phyloP scores from a whole-genome alignment of 1,140 invertebrate species.

The Hestina assimilis region DNA sequence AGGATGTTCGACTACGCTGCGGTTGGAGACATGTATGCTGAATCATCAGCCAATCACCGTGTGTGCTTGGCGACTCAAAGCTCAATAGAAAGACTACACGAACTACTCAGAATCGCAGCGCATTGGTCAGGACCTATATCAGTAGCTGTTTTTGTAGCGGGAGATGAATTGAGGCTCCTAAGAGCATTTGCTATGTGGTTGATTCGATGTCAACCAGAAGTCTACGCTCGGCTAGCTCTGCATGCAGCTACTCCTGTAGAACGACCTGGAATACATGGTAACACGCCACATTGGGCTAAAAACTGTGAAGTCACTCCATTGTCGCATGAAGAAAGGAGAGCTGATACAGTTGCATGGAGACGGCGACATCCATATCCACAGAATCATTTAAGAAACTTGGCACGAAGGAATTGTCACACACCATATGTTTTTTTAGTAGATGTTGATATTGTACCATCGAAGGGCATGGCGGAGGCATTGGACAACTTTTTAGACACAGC shows the following conservation, averaged over 20 bases:
- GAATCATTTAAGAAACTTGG: conserved; percentile 91
- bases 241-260: conserved; percentile 55
- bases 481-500: conserved; percentile 83
- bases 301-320: conserved; percentile 53
- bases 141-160: conserved; percentile 88
- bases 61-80: conserved; percentile 91
- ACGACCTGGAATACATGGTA: conserved; percentile 79
- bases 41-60: conserved; percentile 78
- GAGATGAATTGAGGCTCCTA: conserved; percentile 84
- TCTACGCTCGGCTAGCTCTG: conserved; percentile 73
- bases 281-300: conserved; percentile 78
- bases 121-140: conserved; percentile 94
- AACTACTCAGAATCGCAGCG: conserved; percentile 86
- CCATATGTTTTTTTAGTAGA: conserved; percentile 90
- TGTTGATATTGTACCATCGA: conserved; percentile 90
- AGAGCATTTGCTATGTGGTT: conserved; percentile 87
- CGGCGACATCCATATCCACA: conserved; percentile 89
- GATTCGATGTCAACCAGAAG: conserved; percentile 85
- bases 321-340: conserved; percentile 61
- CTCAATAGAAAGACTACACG: conserved; percentile 88
- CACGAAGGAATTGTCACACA: conserved; percentile 89
- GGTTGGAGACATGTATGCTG: conserved; percentile 81
- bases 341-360: conserved; percentile 83
- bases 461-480: conserved; percentile 82
- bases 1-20: conserved; percentile 86